A percentile compares a stretch with the other conserved stretches of the same genome.
These are phyloP conservation scores for Panulirus ornatus DNA, from an alignment of 1,140 invertebrate species.

Conservation along the genomic window DNA sequence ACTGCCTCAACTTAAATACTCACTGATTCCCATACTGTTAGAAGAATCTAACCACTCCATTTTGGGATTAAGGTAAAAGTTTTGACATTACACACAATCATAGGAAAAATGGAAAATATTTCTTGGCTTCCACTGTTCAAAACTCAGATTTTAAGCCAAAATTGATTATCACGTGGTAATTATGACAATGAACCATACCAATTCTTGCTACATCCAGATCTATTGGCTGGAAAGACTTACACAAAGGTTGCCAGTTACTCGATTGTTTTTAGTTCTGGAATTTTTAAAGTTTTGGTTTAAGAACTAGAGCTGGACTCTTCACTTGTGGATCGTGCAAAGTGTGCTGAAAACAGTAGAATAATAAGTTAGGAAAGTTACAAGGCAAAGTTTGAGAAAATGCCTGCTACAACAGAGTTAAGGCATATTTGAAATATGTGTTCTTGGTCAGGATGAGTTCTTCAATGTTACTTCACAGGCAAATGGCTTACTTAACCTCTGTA, in stretches of 20 bases:
- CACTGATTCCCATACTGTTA: too few species aligned
- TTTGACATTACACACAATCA: too few species aligned
- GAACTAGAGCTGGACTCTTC: constrained; percentile 51
- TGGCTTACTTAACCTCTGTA: too few species aligned
- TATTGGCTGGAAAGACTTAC: constrained; percentile 30
- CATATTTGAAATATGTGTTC: not conserved
- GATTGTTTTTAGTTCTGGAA: constrained; percentile 46
- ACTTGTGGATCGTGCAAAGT: constrained; percentile 54
- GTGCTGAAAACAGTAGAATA: constrained; percentile 59
- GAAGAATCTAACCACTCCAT: too few species aligned
- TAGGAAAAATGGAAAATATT: too few species aligned
- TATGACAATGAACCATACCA: constrained; percentile 27
- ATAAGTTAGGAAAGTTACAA: constrained; percentile 29
- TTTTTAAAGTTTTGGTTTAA: constrained; percentile 44
- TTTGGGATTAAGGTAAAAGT: too few species aligned
- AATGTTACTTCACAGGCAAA: too few species aligned
- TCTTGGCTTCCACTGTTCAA: too few species aligned
- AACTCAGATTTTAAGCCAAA: too few species aligned
- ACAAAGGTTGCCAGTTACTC: constrained; percentile 48
- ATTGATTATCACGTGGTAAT: too few species aligned
- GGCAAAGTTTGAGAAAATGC: not conserved
- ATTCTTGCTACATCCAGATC: not conserved
- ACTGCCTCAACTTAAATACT: too few species aligned
- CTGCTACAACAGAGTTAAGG: not conserved
- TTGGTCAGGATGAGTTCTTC: too few species aligned